Conservation (phyloP, 2,113 vertebrate genomes). For the Hirundichthys speculiger region DNA sequence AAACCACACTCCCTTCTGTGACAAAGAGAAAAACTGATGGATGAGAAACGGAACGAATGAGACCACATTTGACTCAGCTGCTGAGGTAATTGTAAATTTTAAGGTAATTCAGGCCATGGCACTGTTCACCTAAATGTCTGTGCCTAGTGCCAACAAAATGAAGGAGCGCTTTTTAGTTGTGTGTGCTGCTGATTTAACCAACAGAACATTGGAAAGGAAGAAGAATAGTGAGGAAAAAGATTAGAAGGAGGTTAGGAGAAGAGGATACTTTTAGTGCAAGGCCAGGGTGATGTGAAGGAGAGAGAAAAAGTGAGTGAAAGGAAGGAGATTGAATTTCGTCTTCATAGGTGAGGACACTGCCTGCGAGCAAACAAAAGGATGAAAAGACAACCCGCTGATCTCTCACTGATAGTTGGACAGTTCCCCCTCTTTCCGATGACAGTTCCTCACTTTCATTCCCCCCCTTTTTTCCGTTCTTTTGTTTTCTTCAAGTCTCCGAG, state of each 20-base stretch:
- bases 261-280: slow-evolving; percentile 35
- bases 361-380: slow-evolving; percentile 68
- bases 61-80: slow-evolving; percentile 37
- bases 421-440: slow-evolving; percentile 36
- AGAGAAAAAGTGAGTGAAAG: slow-evolving; percentile 51
- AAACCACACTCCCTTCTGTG: slow-evolving; percentile 20
- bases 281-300: slow-evolving; percentile 28
- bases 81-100: slow-evolving; percentile 65
- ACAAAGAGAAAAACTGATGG: neutral
- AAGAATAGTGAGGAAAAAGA: slow-evolving; percentile 15
- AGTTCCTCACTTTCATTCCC: slow-evolving; percentile 16
- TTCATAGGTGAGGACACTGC: slow-evolving; percentile 52
- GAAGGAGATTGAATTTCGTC: slow-evolving; percentile 73
- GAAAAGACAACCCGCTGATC: slow-evolving; percentile 66
- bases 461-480: neutral
- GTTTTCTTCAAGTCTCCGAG: slow-evolving; percentile 9
- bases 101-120: slow-evolving; percentile 39
- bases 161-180: slow-evolving; percentile 21
- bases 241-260: slow-evolving; percentile 23
- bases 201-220: slow-evolving; percentile 36
- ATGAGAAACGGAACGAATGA: neutral
- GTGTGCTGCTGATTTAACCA: slow-evolving; percentile 28
- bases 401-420: slow-evolving; percentile 46
- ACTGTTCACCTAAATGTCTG: slow-evolving; percentile 39
- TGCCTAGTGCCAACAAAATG: slow-evolving; percentile 38